These are phyloP conservation scores for Micrastur ruficollis DNA, from an alignment of 2,797 vertebrate species.

Conservation along the genomic window DNA sequence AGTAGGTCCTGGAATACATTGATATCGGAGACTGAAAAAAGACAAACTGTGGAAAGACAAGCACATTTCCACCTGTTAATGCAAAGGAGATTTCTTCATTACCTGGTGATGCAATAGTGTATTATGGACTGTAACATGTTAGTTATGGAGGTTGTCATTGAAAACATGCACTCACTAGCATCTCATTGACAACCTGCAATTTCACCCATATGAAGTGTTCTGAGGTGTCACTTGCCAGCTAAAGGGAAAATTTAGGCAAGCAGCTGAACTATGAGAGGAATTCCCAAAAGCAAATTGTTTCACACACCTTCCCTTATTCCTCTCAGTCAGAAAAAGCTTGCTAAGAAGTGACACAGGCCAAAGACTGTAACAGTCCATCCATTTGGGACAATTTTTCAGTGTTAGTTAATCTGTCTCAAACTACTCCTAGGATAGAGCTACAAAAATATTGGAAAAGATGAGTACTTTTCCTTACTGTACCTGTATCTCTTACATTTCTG, in stretches of 20 bases:
- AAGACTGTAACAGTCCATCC: neutral
- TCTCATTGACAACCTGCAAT: neutral
- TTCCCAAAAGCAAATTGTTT: neutral
- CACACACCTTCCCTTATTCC: neutral
- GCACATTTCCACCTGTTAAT: neutral
- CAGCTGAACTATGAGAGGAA: neutral
- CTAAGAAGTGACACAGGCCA: neutral
- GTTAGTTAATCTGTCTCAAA: neutral
- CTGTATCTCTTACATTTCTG: neutral
- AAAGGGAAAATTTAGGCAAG: neutral
- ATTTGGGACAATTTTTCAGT: neutral
- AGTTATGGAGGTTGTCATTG: neutral
- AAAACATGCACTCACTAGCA: neutral
- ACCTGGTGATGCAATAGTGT: neutral
- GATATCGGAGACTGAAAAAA: neutral
- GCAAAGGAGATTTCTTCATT: conserved; percentile 10
- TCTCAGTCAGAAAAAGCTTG: neutral
- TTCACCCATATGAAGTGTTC: neutral
- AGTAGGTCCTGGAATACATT: neutral
- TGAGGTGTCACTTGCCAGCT: neutral
- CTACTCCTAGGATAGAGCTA: neutral
- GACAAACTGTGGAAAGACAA: neutral
- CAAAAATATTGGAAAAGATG: neutral
- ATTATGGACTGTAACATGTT: neutral
- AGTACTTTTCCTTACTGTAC: neutral